phyloP scores from a whole-genome alignment of 30 jellyfish, hydroid and myxozoan species.

The Mastigias papua region DNA sequence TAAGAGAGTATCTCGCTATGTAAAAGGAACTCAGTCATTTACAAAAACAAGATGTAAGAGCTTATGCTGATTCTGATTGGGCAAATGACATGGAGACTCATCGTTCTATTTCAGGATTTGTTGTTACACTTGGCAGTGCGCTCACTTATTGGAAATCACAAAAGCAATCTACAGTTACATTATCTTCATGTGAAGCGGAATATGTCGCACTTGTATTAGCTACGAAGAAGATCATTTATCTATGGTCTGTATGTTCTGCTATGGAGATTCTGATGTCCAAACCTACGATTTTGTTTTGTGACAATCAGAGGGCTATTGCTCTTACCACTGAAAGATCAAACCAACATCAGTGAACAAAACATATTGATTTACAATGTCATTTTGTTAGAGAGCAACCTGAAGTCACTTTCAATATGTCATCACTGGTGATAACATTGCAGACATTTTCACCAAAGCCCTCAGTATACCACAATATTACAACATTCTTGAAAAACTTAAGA shows the following conservation, averaged over 20 bases:
- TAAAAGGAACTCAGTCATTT: conserved; percentile 27
- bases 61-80: conserved; percentile 57
- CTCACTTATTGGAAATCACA: conserved; percentile 41
- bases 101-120: conserved; percentile 49
- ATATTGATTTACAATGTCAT: conserved; percentile 50
- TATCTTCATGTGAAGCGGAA: conserved; percentile 52
- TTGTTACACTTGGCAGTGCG: conserved; percentile 37
- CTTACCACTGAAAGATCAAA: conserved; percentile 36
- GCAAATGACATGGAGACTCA: not conserved
- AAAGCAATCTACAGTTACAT: conserved; percentile 53
- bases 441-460: conserved; percentile 37
- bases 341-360: conserved; percentile 54
- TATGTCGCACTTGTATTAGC: conserved; percentile 39
- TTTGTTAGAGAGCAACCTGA: conserved; percentile 48
- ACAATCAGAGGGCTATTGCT: conserved; percentile 53
- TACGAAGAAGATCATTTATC: conserved; percentile 24
- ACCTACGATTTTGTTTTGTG: conserved; percentile 16
- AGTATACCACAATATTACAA: conserved; percentile 18
- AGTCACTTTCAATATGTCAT: conserved; percentile 20
- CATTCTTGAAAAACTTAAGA: conserved; percentile 20
- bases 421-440: conserved; percentile 37
- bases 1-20: conserved; percentile 50
- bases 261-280: conserved; percentile 8
- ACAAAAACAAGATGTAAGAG: conserved; percentile 20
- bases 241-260: conserved; percentile 7